Percentiles rank a stretch among this genome's conserved stretches.
These are phyloP conservation scores for Eretmocerus hayati DNA, from an alignment of 2,888 invertebrate species.

Conservation along the genomic window DNA sequence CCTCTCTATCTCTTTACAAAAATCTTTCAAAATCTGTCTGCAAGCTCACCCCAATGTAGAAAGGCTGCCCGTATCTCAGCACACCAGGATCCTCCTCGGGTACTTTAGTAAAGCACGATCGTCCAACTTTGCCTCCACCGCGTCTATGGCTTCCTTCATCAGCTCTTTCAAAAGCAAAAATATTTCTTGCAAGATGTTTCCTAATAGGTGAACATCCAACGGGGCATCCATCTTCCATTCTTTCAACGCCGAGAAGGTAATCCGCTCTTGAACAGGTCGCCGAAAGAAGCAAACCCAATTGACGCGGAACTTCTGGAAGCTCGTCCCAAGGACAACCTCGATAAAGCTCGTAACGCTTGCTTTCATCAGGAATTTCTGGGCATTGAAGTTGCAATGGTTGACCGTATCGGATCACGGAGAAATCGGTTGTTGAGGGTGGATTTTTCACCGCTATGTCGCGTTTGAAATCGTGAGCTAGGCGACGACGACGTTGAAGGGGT, in stretches of 20 bases:
- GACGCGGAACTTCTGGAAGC: neutral
- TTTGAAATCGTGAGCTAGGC: too few species aligned
- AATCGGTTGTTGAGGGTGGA: too few species aligned
- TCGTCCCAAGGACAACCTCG: conserved; percentile 12
- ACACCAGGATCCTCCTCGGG: neutral
- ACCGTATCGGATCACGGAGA: too few species aligned
- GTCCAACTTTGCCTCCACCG: too few species aligned
- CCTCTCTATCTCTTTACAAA: too few species aligned
- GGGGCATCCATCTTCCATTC: conserved; percentile 10
- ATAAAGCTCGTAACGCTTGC: neutral
- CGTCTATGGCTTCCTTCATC: too few species aligned
- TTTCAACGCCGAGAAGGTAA: neutral
- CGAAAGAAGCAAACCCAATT: conserved; percentile 6
- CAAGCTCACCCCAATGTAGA: conserved; percentile 8
- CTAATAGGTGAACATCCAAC: conserved; percentile 1
- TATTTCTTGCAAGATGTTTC: neutral
- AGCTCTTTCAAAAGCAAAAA: conserved; percentile 2
- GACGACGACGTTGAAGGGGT: too few species aligned
- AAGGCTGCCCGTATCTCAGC: neutral
- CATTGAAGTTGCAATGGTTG: conserved; percentile 8
- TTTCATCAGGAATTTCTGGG: conserved; percentile 10
- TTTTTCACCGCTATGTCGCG: too few species aligned
- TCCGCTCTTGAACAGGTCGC: conserved; percentile 10
- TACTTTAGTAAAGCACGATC: too few species aligned
- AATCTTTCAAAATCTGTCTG: too few species aligned